Conservation (phyloP, 2,888 invertebrate genomes). For the Pandemis heparana region DNA sequence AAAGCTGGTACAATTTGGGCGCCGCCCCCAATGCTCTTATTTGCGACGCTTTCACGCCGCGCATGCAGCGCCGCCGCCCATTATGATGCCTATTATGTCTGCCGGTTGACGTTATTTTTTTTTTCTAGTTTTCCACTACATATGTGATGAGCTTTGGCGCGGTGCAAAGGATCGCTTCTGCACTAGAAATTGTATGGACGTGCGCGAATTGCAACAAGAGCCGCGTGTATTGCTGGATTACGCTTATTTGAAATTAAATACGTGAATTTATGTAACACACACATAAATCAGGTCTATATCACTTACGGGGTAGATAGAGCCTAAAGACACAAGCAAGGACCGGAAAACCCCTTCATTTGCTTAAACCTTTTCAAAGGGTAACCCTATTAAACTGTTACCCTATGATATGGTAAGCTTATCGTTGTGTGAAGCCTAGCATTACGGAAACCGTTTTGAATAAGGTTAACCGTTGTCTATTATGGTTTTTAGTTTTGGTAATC, state of each 20-base stretch:
- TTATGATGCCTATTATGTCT: slow-evolving; percentile 81
- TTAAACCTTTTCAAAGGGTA: no score
- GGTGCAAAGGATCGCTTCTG: slow-evolving; percentile 24
- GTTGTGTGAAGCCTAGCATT: no score
- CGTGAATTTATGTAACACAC: not conserved
- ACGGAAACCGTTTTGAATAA: no score
- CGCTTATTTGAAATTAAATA: not conserved
- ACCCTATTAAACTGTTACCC: no score
- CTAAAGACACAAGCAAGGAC: no score
- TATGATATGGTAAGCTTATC: no score
- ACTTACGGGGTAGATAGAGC: no score
- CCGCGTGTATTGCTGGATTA: slow-evolving; percentile 13
- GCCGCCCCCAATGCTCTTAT: slow-evolving; percentile 59
- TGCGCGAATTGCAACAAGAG: slow-evolving; percentile 32
- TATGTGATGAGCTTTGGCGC: slow-evolving; percentile 47
- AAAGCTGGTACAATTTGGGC: slow-evolving; percentile 53
- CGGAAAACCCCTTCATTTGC: no score
- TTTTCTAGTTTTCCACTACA: slow-evolving; percentile 42
- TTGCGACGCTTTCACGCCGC: slow-evolving; percentile 63
- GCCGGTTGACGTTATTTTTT: slow-evolving; percentile 52
- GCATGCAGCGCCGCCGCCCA: slow-evolving; percentile 73
- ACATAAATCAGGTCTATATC: no score
- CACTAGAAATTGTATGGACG: slow-evolving; percentile 22
- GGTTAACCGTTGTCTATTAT: no score
- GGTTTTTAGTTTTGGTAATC: no score